Percentiles rank a stretch among this genome's conserved stretches.
These are phyloP conservation scores for Aurelia aurita complex sp. Pacific DNA, from an alignment of 30 jellyfish, hydroid and myxozoan genomes.

Conservation along the genomic window DNA sequence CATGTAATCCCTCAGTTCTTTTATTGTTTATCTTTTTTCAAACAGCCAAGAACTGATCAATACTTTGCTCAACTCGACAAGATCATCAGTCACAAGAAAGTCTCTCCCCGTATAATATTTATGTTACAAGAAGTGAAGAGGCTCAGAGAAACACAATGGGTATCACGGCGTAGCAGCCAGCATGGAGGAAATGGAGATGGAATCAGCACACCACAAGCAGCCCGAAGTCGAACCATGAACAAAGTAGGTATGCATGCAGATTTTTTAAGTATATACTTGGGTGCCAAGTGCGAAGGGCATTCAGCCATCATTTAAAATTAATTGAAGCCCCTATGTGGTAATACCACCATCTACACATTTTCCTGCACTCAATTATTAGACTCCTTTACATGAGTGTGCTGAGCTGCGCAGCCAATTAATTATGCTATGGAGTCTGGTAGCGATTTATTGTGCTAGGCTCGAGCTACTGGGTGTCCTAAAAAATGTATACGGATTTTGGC, in stretches of 20 bases:
- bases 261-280: too few relatives aligned
- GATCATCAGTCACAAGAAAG: constrained; percentile 71
- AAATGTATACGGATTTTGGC: too few relatives aligned
- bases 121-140: constrained; percentile 86
- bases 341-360: too few relatives aligned
- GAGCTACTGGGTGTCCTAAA: too few relatives aligned
- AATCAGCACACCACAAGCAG: constrained; percentile 76
- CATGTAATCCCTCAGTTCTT: neutral
- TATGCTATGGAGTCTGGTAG: too few relatives aligned
- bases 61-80: constrained; percentile 75
- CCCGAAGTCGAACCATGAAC: constrained; percentile 37
- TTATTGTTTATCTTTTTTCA: neutral
- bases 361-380: too few relatives aligned
- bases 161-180: constrained; percentile 86
- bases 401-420: too few relatives aligned
- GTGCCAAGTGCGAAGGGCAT: too few relatives aligned
- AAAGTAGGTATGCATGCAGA: constrained; percentile 16
- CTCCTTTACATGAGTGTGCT: too few relatives aligned
- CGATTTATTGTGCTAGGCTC: too few relatives aligned
- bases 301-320: too few relatives aligned
- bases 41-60: constrained; percentile 87
- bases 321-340: too few relatives aligned
- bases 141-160: constrained; percentile 80
- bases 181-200: constrained; percentile 67
- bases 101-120: constrained; percentile 80